phyloP scores from a whole-genome alignment of 2,113 vertebrate species.

The Cyphomyrus discorhynchus region DNA sequence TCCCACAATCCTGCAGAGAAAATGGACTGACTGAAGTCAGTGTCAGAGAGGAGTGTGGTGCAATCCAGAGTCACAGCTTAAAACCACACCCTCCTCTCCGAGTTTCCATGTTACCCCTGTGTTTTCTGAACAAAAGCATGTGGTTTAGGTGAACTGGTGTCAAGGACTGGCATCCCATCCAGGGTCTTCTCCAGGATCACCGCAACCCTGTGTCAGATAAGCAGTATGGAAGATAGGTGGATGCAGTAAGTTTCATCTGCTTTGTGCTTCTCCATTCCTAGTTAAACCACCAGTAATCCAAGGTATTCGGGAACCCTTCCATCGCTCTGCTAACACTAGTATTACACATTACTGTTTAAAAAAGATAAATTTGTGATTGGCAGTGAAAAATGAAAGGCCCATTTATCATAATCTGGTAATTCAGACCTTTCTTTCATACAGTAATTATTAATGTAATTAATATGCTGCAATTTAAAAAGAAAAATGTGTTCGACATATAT shows the following conservation, averaged over 20 bases:
- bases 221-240: background rate
- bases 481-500: background rate
- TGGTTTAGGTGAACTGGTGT: background rate
- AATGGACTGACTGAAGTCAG: background rate
- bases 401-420: background rate
- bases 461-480: slow-evolving; percentile 4
- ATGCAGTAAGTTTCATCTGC: background rate
- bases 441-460: slow-evolving; percentile 7
- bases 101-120: background rate
- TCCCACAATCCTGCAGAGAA: background rate
- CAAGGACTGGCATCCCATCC: background rate
- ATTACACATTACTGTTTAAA: background rate
- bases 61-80: background rate
- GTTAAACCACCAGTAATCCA: background rate
- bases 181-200: background rate
- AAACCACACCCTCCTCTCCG: background rate
- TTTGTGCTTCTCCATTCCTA: background rate
- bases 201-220: background rate
- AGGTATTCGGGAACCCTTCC: background rate
- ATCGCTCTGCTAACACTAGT: background rate
- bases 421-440: background rate
- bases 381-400: background rate
- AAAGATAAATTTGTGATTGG: background rate
- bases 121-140: background rate
- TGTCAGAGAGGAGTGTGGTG: background rate